Base-by-base conservation (phyloP, 1,140 invertebrate species). In the Macrocentrus cingulum region DNA sequence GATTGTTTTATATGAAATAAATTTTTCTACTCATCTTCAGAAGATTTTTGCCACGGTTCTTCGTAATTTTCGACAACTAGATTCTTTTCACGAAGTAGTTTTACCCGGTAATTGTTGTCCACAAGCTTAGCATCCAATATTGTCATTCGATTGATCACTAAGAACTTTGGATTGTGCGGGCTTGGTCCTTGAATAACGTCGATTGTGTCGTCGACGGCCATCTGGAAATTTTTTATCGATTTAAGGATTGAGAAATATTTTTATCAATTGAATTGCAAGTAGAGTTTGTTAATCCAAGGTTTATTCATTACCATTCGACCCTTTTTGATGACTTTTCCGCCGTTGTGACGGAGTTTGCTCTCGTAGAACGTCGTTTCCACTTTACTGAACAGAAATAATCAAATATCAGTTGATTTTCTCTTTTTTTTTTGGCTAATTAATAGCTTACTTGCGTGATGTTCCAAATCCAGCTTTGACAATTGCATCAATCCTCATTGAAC, bases 311-410 rank as follows among this genome's bases (percentile, higher is more conserved):
- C 80, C 57, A 72, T 58, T 36, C 68, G 64, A 69, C 83, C 85
- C 70, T 89, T 90, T 69, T 88, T 89, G 7, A 78, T 37, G 3
- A 86, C 68, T 72, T 87, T 87, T 23, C 81, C 71, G 2, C 87
- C 87, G 77, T 90, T 89, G 1, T 88, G 53, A 67, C 86, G 80
- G 48, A 89, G 81, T 74, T 83, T 85, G 64, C 83, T 86, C 60
- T 85, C 84, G 71, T 87, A 89, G 67, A 89, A 87, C 20, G 81
- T 64, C 50, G 79, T 75, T 69, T 89, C 87, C 34, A 87, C 72
- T 83, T 87, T 87, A 60, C 85, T 86, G 64, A 71, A 62, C 34
- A 66, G 61, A 60, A 42, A 61, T 63, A 8, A 61, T 45, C 48
- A 56, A 63, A 39, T 32, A 44, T 49, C 41, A 1, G 18, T 29